Percentiles rank a stretch among this genome's conserved stretches.
Evolutionary conservation across 2,113 vertebrate species (phyloP).

Genomic region (Sula dactylatra): DNA sequence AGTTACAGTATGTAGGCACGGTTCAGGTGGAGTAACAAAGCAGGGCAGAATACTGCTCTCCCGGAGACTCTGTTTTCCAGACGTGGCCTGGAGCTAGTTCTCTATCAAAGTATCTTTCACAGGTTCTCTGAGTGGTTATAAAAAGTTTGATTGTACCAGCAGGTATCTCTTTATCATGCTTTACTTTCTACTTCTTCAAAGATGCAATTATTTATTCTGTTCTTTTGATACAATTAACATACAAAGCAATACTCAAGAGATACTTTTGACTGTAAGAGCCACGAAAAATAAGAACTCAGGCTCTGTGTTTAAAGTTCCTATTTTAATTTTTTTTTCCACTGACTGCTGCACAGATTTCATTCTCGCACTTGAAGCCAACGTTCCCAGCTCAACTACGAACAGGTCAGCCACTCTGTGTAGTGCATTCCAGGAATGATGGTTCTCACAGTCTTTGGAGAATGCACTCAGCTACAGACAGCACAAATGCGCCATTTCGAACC

Average conservation of each 20-base stretch:
- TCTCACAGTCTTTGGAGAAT: rapidly evolving
- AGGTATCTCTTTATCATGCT: background rate
- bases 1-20: background rate
- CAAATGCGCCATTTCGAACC: background rate
- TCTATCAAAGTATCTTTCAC: background rate
- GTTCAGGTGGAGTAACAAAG: rapidly evolving
- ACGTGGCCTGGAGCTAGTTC: background rate
- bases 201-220: background rate
- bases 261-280: background rate
- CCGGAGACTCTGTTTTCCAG: background rate
- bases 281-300: background rate
- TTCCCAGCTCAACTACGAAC: background rate
- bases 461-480: background rate
- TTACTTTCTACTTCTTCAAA: background rate
- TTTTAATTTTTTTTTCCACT: background rate
- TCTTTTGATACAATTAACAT: background rate
- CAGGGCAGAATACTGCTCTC: background rate
- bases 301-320: background rate
- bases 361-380: background rate
- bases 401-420: background rate
- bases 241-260: background rate
- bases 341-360: background rate
- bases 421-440: background rate
- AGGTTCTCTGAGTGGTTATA: background rate
- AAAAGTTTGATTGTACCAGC: background rate